phyloP scores from a whole-genome alignment of 2,888 invertebrate species.

The Leuctra nigra region DNA sequence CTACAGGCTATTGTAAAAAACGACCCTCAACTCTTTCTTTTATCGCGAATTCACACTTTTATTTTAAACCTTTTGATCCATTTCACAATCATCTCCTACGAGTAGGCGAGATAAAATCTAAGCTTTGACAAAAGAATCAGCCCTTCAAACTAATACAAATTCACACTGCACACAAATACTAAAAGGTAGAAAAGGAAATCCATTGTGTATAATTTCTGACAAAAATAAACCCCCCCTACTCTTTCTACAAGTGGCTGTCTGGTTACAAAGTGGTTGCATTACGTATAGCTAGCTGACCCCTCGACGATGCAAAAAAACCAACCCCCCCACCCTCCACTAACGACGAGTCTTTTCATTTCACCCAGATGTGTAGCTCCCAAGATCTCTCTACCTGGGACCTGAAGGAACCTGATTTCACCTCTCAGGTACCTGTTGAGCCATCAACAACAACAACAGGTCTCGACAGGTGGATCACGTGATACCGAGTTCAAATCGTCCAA shows the following conservation, averaged over 20 bases:
- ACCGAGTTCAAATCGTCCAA: background rate
- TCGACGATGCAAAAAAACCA: slow-evolving; percentile 7
- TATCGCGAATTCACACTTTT: too few relatives aligned
- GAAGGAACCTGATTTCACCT: background rate
- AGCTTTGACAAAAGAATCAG: background rate
- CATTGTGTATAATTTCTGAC: background rate
- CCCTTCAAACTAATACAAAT: background rate
- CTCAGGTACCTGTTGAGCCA: background rate
- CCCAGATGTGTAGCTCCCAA: too few relatives aligned
- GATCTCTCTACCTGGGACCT: background rate
- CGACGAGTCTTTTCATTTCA: too few relatives aligned
- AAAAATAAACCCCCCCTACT: background rate
- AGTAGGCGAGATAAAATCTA: too few relatives aligned
- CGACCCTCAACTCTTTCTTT: too few relatives aligned
- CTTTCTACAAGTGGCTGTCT: slow-evolving; percentile 11
- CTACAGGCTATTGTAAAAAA: too few relatives aligned
- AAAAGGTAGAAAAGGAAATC: slow-evolving; percentile 5
- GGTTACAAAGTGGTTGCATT: slow-evolving; percentile 22
- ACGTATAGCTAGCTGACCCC: slow-evolving; percentile 21
- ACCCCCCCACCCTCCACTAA: slow-evolving; percentile 1
- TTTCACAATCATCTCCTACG: too few relatives aligned
- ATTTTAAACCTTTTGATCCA: too few relatives aligned
- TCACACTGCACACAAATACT: too few relatives aligned
- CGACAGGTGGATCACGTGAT: slow-evolving; percentile 5
- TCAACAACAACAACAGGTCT: background rate